Percentiles rank a stretch among this genome's conserved stretches.
phyloP scores from a whole-genome alignment of 2,888 invertebrate species.

The Nomada lathburiana region DNA sequence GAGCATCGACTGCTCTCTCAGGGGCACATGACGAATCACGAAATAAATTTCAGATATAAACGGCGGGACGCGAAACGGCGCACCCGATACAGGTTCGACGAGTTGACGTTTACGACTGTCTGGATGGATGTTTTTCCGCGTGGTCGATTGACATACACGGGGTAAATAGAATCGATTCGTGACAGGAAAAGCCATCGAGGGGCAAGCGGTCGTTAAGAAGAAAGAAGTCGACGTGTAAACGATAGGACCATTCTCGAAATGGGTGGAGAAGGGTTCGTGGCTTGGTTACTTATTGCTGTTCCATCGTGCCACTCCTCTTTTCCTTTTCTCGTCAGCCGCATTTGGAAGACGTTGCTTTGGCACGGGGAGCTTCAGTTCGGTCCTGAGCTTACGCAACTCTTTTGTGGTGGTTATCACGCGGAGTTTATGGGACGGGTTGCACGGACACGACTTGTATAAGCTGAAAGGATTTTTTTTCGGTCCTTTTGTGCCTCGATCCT shows the following conservation, averaged over 20 bases:
- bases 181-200: background rate
- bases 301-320: background rate
- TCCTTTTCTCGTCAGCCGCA: background rate
- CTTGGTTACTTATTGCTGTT: no score
- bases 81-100: constrained; percentile 43
- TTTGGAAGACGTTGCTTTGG: background rate
- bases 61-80: background rate
- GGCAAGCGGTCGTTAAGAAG: no score
- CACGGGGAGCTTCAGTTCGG: background rate
- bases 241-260: no score
- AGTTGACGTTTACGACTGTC: constrained; percentile 64
- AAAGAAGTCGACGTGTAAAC: no score
- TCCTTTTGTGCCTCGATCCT: background rate
- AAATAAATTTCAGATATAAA: constrained; percentile 64
- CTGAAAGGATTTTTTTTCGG: background rate
- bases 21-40: constrained; percentile 38
- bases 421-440: background rate
- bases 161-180: constrained; percentile 25
- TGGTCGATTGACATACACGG: constrained; percentile 52
- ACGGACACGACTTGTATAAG: background rate
- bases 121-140: constrained; percentile 57
- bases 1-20: constrained; percentile 23
- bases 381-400: background rate
- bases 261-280: no score
- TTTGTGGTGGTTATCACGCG: background rate